phyloP scores from a whole-genome alignment of 2,888 invertebrate species.

The Asteroscopus sphinx region DNA sequence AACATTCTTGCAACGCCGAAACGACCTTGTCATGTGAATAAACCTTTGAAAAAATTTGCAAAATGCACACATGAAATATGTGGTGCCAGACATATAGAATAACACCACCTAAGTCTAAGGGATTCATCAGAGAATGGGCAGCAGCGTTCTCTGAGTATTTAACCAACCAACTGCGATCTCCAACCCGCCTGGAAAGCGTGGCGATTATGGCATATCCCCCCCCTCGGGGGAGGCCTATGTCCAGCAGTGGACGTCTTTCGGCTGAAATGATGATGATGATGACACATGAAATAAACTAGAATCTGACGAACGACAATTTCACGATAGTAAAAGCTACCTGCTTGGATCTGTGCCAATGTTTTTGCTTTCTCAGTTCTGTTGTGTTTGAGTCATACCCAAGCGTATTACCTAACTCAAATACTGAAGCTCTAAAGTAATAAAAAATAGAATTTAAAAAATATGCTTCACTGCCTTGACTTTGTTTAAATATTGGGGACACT shows the following conservation, averaged over 20 bases:
- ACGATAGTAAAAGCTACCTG: slow-evolving; percentile 35
- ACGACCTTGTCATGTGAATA: slow-evolving; percentile 31
- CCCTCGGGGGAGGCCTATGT: too few species aligned
- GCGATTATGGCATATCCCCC: too few species aligned
- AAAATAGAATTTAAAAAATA: slow-evolving; percentile 13
- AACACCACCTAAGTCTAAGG: too few species aligned
- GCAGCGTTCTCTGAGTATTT: too few species aligned
- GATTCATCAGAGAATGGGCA: too few species aligned
- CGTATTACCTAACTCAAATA: slow-evolving; percentile 31
- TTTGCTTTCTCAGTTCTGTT: slow-evolving; percentile 34
- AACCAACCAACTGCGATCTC: too few species aligned
- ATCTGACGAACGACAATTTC: slow-evolving; percentile 30
- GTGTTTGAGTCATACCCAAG: slow-evolving; percentile 37
- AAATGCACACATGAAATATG: slow-evolving; percentile 1
- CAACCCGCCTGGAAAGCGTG: too few species aligned
- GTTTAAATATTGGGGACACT: slow-evolving; percentile 9
- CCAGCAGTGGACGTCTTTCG: too few species aligned
- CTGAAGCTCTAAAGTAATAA: slow-evolving; percentile 1
- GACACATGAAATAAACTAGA: slow-evolving; percentile 27
- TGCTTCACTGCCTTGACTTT: slow-evolving; percentile 17
- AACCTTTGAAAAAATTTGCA: slow-evolving; percentile 28
- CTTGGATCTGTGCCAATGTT: slow-evolving; percentile 51
- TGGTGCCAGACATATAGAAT: too few species aligned
- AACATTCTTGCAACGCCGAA: not conserved
- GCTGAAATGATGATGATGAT: too few species aligned